Percentiles rank a stretch among this genome's conserved stretches.
Conservation (phyloP, 2,888 invertebrate species). For the Tetheella fluctuosa region DNA sequence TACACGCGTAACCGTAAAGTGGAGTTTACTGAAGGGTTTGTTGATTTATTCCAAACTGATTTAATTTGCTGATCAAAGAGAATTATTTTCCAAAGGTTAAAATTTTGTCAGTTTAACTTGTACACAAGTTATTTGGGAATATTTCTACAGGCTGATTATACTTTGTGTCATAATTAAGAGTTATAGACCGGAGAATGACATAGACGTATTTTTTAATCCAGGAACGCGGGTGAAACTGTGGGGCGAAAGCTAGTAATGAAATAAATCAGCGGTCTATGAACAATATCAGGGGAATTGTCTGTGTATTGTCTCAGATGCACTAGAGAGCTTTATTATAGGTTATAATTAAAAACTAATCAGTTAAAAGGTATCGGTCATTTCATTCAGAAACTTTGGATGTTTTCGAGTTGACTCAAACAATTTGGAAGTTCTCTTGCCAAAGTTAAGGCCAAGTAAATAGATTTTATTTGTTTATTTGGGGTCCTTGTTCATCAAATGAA, state of each 20-base stretch:
- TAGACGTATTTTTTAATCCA: too few relatives aligned
- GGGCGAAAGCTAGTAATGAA: too few relatives aligned
- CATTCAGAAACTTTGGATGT: background rate
- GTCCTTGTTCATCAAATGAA: background rate
- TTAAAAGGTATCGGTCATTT: background rate
- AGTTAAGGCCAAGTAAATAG: background rate
- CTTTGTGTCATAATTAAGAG: too few relatives aligned
- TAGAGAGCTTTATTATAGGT: too few relatives aligned
- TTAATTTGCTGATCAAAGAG: background rate
- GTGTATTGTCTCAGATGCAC: too few relatives aligned
- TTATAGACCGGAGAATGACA: too few relatives aligned
- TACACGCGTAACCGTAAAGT: background rate
- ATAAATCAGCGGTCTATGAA: too few relatives aligned
- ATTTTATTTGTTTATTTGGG: conserved; percentile 2
- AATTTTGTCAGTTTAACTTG: background rate
- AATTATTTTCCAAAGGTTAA: background rate
- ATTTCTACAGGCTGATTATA: too few relatives aligned
- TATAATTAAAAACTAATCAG: too few relatives aligned
- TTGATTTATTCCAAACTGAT: background rate
- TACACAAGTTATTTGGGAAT: too few relatives aligned
- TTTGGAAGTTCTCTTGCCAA: background rate
- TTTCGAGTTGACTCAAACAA: background rate
- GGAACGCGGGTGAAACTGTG: too few relatives aligned
- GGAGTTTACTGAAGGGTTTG: background rate
- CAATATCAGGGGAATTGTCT: too few relatives aligned